Base-by-base conservation (phyloP, 2,797 vertebrate species). In the Rhynchonycteris naso region DNA sequence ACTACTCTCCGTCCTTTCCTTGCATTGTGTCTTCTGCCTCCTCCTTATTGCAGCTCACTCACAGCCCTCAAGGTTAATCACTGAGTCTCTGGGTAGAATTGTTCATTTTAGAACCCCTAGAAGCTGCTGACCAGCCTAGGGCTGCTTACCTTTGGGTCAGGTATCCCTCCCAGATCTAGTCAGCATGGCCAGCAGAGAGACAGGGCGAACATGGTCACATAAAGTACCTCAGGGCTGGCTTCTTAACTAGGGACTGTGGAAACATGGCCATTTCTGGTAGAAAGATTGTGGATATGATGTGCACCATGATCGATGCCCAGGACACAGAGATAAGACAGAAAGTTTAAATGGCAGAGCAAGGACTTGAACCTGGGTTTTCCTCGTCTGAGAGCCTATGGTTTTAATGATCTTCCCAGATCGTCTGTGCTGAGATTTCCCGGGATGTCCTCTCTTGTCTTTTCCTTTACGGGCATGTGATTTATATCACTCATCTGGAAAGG, bases 391-490 rank as follows among this genome's bases (percentile, higher is more conserved):
- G 30, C 56, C 15, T 61, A 19, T 0, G 7, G 38, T 74, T 65
- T 88, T 84, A 71, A 56, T 33, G 12, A 1, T 38, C 7, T 38
- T 87, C 21, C 28, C 71, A 79, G 65, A 47, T 26, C 10, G 8
- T 47, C 28, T 5, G 4, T 21, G 26, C 50, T 59, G 63, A 85
- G 38, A 26, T 52, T 75, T 87, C 71, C 85, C 22, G 56, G 43
- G 66, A 92, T 33, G 50, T 30, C 2, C 21, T 87, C 35, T 35
- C 75, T 76, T 30, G 63, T 81, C 58, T 93, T 76, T 90, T 79
- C 30, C 94, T 84, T 90, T n/a, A 84, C 47, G 66, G 47, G 78
- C 59, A 66, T 26, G 18, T 71, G 93, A 92, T 90, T 85, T 90
- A 93, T 90, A 30, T 88, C 81, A 54, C 59, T 50, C 33, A 63